These are phyloP conservation scores for Cyrtonyx montezumae DNA, from an alignment of 2,113 vertebrate species.

Conservation along the genomic window DNA sequence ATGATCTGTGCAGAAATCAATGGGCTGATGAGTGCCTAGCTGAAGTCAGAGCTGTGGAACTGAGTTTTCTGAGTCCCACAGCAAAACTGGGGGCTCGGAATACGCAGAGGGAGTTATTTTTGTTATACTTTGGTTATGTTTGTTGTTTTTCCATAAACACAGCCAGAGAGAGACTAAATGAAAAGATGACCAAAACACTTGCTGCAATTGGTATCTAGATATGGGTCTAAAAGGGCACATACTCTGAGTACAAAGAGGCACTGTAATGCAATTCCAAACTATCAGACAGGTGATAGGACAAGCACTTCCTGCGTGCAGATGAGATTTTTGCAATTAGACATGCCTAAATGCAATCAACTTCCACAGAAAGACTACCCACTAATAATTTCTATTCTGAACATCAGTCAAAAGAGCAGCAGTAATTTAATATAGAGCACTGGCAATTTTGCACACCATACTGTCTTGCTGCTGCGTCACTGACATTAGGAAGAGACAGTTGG, in stretches of 20 bases:
- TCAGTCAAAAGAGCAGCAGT: background rate
- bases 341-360: background rate
- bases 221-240: rapidly evolving
- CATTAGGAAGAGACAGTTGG: background rate
- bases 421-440: slow-evolving; percentile 4
- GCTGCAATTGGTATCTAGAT: background rate
- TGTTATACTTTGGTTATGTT: background rate
- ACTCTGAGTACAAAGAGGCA: background rate
- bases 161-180: background rate
- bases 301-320: background rate
- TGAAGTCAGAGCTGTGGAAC: background rate
- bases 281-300: background rate
- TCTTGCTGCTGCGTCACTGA: background rate
- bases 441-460: background rate
- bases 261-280: background rate
- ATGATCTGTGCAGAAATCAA: slow-evolving; percentile 9
- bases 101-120: background rate
- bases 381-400: background rate
- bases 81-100: background rate
- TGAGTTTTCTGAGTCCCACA: background rate
- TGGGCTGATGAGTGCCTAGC: background rate
- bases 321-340: background rate
- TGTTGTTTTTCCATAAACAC: background rate
- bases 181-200: background rate
- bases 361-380: background rate